phyloP scores from a whole-genome alignment of 2,888 invertebrate genomes.

The Drosophila phalerata region DNA sequence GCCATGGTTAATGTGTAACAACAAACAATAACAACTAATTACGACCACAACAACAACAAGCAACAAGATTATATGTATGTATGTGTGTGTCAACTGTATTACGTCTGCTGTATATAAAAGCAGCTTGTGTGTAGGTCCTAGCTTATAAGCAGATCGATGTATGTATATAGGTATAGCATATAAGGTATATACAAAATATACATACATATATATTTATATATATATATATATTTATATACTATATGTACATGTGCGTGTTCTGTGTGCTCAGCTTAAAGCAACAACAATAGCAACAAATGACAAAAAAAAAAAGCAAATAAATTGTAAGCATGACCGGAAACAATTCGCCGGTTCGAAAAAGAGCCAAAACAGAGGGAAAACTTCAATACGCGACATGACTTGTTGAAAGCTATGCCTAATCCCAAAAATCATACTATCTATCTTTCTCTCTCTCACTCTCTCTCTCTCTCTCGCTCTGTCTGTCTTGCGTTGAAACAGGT shows the following conservation, averaged over 20 bases:
- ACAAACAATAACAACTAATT: constrained; percentile 33
- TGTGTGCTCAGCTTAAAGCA: constrained; percentile 48
- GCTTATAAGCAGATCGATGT: constrained; percentile 24
- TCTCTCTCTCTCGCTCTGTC: constrained; percentile 15
- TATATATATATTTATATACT: constrained; percentile 11
- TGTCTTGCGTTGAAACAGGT: constrained; percentile 88
- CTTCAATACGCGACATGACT: constrained; percentile 52
- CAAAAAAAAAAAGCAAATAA: constrained; percentile 47
- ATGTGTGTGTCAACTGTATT: constrained; percentile 33
- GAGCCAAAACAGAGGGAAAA: constrained; percentile 2
- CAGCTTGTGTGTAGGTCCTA: neutral
- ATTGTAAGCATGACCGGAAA: constrained; percentile 65
- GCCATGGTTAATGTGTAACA: constrained; percentile 54
- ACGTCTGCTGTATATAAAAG: constrained; percentile 22
- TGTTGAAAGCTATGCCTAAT: constrained; percentile 57
- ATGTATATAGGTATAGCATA: constrained; percentile 12
- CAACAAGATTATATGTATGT: constrained; percentile 18
- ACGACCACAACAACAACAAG: constrained; percentile 16
- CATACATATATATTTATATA: neutral
- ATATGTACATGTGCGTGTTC: constrained; percentile 32
- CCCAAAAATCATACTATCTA: constrained; percentile 2
- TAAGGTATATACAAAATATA: constrained; percentile 18
- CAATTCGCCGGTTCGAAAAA: constrained; percentile 39
- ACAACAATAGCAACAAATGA: constrained; percentile 20
- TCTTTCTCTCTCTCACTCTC: constrained; percentile 1